Conservation (phyloP, 2,113 vertebrate genomes). For the Cervus canadensis region DNA sequence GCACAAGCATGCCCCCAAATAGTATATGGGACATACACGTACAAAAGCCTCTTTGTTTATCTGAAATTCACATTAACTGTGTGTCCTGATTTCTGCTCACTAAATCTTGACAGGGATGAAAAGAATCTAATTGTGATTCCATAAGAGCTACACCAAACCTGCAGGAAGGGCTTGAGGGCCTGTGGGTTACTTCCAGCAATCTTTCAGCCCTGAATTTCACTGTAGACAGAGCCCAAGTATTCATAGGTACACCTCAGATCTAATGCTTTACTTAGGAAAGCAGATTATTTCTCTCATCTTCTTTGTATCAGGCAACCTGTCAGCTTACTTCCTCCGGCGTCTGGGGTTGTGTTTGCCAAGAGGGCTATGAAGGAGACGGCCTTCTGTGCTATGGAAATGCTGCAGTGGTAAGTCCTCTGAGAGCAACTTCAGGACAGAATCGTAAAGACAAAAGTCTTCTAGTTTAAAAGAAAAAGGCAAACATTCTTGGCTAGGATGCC, state of each 20-base stretch:
- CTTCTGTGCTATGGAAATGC: slow-evolving; percentile 87
- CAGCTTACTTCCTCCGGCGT: slow-evolving; percentile 61
- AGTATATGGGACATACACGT: neutral
- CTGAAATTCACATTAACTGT: neutral
- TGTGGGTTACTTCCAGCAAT: accelerated
- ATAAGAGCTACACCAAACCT: neutral
- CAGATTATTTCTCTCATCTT: neutral
- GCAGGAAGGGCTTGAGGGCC: neutral
- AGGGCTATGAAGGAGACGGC: slow-evolving; percentile 87
- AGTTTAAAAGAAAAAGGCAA: neutral
- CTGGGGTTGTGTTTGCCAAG: slow-evolving; percentile 90
- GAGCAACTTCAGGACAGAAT: neutral
- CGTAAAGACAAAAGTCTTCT: neutral
- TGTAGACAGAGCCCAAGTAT: accelerated
- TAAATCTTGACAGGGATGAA: neutral
- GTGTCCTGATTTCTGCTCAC: neutral
- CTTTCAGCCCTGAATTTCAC: neutral
- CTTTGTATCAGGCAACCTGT: slow-evolving; percentile 81
- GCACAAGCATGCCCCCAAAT: neutral
- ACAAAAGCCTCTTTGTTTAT: neutral
- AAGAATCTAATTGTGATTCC: neutral
- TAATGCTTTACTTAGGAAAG: neutral
- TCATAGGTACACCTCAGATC: accelerated
- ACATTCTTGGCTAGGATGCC: neutral
- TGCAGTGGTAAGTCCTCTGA: slow-evolving; percentile 80